phyloP scores from a whole-genome alignment of 2,113 vertebrate genomes.

The Agelaius phoeniceus region DNA sequence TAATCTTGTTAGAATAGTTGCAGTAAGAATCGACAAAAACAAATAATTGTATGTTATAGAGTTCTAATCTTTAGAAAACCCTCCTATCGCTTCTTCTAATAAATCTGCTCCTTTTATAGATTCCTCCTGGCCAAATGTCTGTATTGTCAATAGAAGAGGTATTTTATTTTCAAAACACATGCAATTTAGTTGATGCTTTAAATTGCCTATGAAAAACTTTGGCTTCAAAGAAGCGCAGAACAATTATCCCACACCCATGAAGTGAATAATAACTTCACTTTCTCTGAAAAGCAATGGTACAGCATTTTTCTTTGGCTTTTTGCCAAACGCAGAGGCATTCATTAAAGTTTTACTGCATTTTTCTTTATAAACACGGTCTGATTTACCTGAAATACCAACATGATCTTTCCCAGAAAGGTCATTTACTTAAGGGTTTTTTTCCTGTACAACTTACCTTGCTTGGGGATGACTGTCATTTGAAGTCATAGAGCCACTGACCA shows the following conservation, averaged over 20 bases:
- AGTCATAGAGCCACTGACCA: neutral
- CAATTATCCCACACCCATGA: constrained; percentile 42
- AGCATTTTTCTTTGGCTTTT: constrained; percentile 30
- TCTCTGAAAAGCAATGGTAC: constrained; percentile 11
- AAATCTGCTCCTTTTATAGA: neutral
- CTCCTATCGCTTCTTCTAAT: neutral
- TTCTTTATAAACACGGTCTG: neutral
- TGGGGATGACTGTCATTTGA: neutral
- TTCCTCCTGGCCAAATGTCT: neutral
- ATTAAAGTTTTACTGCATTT: neutral
- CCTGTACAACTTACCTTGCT: neutral
- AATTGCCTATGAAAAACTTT: constrained; percentile 1
- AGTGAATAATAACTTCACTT: constrained; percentile 22
- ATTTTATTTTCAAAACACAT: neutral
- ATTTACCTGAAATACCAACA: neutral
- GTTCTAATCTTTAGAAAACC: neutral
- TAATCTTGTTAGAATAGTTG: neutral
- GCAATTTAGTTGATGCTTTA: constrained; percentile 26
- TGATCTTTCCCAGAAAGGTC: neutral
- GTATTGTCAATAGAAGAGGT: neutral
- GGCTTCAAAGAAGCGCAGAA: constrained; percentile 7
- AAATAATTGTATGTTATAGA: neutral
- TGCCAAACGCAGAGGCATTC: neutral
- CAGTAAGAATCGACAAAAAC: neutral
- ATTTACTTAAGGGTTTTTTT: neutral